Conservation (phyloP, 2,888 invertebrate genomes). For the Lordiphosa andalusiaca region DNA sequence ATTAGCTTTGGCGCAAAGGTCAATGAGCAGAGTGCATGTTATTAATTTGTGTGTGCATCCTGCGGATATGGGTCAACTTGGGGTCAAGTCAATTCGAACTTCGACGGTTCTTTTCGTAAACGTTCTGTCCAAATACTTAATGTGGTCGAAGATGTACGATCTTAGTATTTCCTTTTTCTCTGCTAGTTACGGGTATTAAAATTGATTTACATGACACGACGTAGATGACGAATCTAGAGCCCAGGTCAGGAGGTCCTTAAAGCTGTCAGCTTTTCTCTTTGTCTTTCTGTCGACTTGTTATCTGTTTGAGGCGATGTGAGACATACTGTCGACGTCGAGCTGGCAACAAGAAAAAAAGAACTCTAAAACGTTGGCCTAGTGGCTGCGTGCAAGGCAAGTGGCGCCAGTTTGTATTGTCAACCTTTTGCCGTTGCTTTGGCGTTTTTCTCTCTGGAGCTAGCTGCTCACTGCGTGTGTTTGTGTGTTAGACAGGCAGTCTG, state of each 20-base stretch:
- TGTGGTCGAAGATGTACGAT: too few species aligned
- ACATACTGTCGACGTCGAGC: constrained; percentile 59
- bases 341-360: constrained; percentile 32
- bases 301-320: constrained; percentile 30
- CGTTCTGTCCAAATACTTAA: too few species aligned
- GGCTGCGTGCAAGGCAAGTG: constrained; percentile 69
- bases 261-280: constrained; percentile 38
- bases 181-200: constrained; percentile 40
- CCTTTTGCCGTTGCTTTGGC: constrained; percentile 47
- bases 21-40: constrained; percentile 50
- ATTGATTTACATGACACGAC: constrained; percentile 54
- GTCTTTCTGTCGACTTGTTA: constrained; percentile 12
- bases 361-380: constrained; percentile 64
- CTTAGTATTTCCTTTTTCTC: too few species aligned
- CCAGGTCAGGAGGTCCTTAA: constrained; percentile 54
- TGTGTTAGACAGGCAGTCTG: constrained; percentile 5
- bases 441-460: constrained; percentile 9
- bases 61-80: constrained; percentile 52
- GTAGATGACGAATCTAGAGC: constrained; percentile 15
- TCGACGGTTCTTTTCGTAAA: constrained; percentile 15
- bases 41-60: constrained; percentile 29
- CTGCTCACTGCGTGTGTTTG: background rate
- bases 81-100: constrained; percentile 4
- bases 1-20: constrained; percentile 58
- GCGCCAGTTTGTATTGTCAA: constrained; percentile 74